Conservation (phyloP, 1,140 invertebrate genomes). For the Papilio xuthus region DNA sequence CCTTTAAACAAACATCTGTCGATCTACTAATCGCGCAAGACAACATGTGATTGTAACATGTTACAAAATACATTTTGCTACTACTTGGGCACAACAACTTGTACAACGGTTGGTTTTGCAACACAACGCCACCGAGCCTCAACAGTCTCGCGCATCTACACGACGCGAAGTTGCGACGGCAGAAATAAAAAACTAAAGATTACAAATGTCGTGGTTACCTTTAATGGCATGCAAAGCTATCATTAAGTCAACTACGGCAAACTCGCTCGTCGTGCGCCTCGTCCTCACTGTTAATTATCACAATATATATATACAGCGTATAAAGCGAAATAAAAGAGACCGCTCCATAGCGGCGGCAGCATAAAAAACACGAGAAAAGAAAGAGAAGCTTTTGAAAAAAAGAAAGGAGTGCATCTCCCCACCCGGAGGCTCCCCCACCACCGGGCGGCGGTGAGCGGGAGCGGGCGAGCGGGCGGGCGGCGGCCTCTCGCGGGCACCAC, state of each 20-base stretch:
- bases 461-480: slow-evolving; percentile 45
- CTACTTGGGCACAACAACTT: not conserved
- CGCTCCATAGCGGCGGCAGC: slow-evolving; percentile 75
- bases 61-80: not conserved
- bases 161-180: slow-evolving; percentile 5
- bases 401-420: slow-evolving; percentile 79
- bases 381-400: slow-evolving; percentile 80
- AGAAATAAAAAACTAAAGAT: slow-evolving; percentile 58
- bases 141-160: not conserved
- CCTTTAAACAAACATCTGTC: not conserved
- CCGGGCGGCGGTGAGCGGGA: slow-evolving; percentile 38
- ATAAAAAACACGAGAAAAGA: slow-evolving; percentile 81
- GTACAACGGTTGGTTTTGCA: not conserved
- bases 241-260: slow-evolving; percentile 75
- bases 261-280: slow-evolving; percentile 69
- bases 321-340: slow-evolving; percentile 79
- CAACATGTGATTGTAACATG: not conserved
- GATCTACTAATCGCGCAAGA: not conserved
- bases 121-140: not conserved
- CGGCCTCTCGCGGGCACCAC: slow-evolving; percentile 72
- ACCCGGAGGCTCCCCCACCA: slow-evolving; percentile 63
- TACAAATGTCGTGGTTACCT: slow-evolving; percentile 76
- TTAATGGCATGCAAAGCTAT: slow-evolving; percentile 80
- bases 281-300: slow-evolving; percentile 79
- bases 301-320: slow-evolving; percentile 71